Evolutionary conservation across 2,113 vertebrate species (phyloP), one percentile per base, ranked within the genome.

Genomic region (Lasiurus borealis): DNA sequence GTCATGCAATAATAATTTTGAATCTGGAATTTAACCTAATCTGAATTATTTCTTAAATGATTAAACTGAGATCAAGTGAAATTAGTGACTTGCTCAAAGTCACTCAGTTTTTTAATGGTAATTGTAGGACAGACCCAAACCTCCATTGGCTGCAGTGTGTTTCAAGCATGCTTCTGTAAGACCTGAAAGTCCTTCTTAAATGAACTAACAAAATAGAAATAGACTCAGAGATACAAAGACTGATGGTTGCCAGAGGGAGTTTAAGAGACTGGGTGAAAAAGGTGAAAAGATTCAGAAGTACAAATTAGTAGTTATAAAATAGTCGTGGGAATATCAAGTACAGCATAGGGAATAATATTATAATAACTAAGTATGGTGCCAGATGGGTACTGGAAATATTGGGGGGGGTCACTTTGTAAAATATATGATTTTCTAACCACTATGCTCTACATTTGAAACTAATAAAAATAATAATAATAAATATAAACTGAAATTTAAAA

Each of bases 31-130:
- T 83, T 89, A 72, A 91, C 68, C 91, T 91, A 88, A 48, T 44
- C 14, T 54, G 18, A 85, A 93, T 85, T 8, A 88, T 48, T 85
- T 91, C 27, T 64, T 71, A 72, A 91, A 85, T 34, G 48, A 95
- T 25, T 75, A 69, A 59, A 46, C 11, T 59, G 68, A 84, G 25
- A 90, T 9, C 14, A 50, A 96, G 6, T 52, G 18, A 40, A 34
- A 66, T 62, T 54, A 82, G n/a, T 66, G 19, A 81, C 46, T 87
- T 90, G 29, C 21, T 9, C 5, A 7, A 77, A 92, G 15, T 94
- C 40, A 84, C 12, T 88, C 36, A 12, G 40, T 54, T 81, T 72
- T 54, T 85, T 64, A 82, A 76, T 50, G 44, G 27, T 29, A 46
- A 15, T 21, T 31, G 6, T 29, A 80, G 36, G 14, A 69, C 50